A percentile compares a stretch with the other conserved stretches of the same genome.
Evolutionary conservation across 53 echinoderm and acorn worm genomes (phyloP).

Genomic region (Mesocentrotus franciscanus): DNA sequence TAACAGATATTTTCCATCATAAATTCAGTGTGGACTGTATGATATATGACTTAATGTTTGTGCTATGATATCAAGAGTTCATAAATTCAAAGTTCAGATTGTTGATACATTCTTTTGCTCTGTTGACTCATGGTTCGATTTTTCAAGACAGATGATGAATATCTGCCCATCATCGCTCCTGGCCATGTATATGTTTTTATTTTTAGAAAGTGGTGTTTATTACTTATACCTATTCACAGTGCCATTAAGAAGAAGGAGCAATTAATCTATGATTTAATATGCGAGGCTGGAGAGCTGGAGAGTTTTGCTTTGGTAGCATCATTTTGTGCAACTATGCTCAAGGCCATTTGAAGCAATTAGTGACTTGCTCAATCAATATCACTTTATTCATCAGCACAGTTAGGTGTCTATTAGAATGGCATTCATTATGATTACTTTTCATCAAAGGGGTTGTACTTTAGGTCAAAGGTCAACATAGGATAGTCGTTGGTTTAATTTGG

Average conservation of each 20-base stretch:
- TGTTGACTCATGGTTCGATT: background rate
- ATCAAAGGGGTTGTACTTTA: background rate
- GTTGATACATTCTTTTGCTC: background rate
- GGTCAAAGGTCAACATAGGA: background rate
- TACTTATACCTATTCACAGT: background rate
- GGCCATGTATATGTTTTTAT: background rate
- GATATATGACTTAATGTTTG: background rate
- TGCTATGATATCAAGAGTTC: background rate
- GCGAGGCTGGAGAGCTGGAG: background rate
- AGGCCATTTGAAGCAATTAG: background rate
- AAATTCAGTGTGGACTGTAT: background rate
- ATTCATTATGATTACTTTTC: background rate
- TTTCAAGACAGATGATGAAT: background rate
- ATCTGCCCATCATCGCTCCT: background rate
- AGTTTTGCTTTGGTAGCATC: background rate
- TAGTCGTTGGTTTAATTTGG: background rate
- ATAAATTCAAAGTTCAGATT: background rate
- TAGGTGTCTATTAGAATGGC: background rate
- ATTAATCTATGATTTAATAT: background rate
- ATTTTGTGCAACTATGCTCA: background rate
- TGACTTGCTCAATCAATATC: background rate
- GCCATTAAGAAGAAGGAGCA: background rate
- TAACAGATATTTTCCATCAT: background rate
- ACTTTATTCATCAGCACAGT: background rate
- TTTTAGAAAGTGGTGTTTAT: background rate